phyloP scores from a whole-genome alignment of 2,888 invertebrate genomes.

The Oxycera nigricornis region DNA sequence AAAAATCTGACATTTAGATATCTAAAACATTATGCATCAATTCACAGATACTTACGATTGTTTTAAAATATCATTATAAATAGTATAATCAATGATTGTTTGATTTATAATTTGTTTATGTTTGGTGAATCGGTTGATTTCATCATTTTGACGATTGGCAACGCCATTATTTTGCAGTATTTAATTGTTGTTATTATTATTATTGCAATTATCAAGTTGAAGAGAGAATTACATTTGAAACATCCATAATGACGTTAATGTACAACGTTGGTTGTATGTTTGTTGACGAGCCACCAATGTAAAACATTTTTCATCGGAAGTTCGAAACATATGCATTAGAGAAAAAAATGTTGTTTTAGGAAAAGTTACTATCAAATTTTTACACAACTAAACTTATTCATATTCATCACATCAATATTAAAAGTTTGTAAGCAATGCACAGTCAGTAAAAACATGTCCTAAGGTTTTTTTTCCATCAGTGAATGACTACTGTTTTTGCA shows the following conservation, averaged over 20 bases:
- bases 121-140: neutral
- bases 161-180: slow-evolving; percentile 8
- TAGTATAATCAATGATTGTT: neutral
- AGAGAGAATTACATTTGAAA: too few species aligned
- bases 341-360: slow-evolving; percentile 4
- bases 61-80: slow-evolving; percentile 1
- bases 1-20: slow-evolving; percentile 8
- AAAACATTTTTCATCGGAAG: neutral
- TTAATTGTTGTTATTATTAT: too few species aligned
- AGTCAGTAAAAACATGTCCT: neutral
- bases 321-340: slow-evolving; percentile 7
- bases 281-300: neutral
- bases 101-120: slow-evolving; percentile 4
- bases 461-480: neutral
- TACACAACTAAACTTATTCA: neutral
- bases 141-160: neutral
- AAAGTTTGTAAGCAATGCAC: neutral
- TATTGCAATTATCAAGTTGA: too few species aligned
- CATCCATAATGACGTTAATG: too few species aligned
- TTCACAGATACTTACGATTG: slow-evolving; percentile 35
- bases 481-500: too few species aligned
- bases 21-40: neutral
- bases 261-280: neutral
- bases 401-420: slow-evolving; percentile 14
- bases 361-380: neutral